These are phyloP conservation scores for Nycteola revayana DNA, from an alignment of 2,888 invertebrate genomes.

Conservation along the genomic window DNA sequence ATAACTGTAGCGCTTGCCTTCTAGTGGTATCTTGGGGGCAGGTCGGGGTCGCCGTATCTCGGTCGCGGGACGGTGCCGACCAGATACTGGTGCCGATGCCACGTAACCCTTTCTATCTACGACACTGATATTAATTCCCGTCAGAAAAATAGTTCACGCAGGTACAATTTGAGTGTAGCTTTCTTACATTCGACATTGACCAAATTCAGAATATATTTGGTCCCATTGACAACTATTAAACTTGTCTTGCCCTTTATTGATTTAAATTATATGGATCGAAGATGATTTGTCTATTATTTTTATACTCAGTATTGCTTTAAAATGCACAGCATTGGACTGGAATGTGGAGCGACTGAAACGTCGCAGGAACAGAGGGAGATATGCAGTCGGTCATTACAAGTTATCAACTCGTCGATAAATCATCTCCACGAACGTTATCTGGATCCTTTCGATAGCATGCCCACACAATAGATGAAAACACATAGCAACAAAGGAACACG, in stretches of 20 bases:
- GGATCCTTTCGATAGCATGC: conserved; percentile 34
- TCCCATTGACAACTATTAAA: too few relatives aligned
- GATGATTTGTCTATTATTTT: too few relatives aligned
- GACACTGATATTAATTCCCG: too few relatives aligned
- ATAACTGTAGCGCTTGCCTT: conserved; percentile 12
- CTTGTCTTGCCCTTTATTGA: too few relatives aligned
- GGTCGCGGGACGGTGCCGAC: conserved; percentile 17
- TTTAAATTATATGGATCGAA: too few relatives aligned
- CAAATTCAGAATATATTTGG: too few relatives aligned
- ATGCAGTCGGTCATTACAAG: conserved; percentile 13
- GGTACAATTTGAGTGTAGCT: too few relatives aligned
- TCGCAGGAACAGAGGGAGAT: conserved; percentile 5
- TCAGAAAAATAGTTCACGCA: too few relatives aligned
- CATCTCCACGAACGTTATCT: conserved; percentile 36
- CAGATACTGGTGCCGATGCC: conserved; percentile 24
- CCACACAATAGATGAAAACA: conserved; percentile 33
- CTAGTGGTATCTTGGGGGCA: conserved; percentile 43
- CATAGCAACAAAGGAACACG: conserved; percentile 58
- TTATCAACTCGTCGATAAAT: conserved; percentile 30
- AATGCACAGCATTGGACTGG: too few relatives aligned
- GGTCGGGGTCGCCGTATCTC: conserved; percentile 51
- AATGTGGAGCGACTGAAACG: too few relatives aligned
- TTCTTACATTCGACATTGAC: too few relatives aligned
- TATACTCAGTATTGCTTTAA: too few relatives aligned
- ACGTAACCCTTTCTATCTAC: conserved; percentile 31